Evolutionary conservation across 2,888 invertebrate genomes (phyloP), one percentile per base, ranked within the genome.

Genomic region (Miltochrista miniata): DNA sequence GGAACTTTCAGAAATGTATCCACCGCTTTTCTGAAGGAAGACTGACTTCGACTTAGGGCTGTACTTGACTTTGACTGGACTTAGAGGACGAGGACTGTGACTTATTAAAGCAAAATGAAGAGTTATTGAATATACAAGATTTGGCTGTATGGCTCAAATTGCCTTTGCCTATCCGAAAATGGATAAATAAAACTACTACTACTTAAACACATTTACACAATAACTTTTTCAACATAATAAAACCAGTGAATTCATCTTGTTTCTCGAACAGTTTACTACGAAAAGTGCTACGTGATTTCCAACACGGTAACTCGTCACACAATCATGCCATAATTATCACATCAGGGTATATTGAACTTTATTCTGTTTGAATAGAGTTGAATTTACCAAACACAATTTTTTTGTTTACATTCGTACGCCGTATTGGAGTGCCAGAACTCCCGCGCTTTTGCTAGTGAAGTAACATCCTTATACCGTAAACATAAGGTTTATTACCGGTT

Each of bases 211-310:
- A 36, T 14, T 9, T 1, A 11, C 14, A 29, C 10, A 35, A 42
- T 33, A 15, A 33, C 33, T 33, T 33, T 36, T 7, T 36, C 10
- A 11, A 24, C 14, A 31, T 33, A 24, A 34, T 13, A 13, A 33
- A 14, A 35, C 29, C 15, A 35, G 24, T 35, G 24, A 24, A 4
- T 24, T 24, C 29, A 31, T 31, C 46, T 31, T 50, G 52, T 56
- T 68, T 64, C 56, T 64, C 56, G 53, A 52, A 42, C 49, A 24
- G 30, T 24, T 55, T 50, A 47, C 43, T 34, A 12, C 12, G 33
- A 47, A 50, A 35, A 33, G 45, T 10, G 38, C 30, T 48, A 76
- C 76, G 74, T 79, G 74, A 70, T 69, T 66, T 56, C 63, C 56
- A 65, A 60, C 74, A 70, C 65, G 61, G 45, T 48, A 49, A 33